Percentiles rank a stretch among this genome's conserved stretches.
These are phyloP conservation scores for Microcebus tavaratra DNA, from an alignment of 2,113 vertebrate species.

Conservation along the genomic window DNA sequence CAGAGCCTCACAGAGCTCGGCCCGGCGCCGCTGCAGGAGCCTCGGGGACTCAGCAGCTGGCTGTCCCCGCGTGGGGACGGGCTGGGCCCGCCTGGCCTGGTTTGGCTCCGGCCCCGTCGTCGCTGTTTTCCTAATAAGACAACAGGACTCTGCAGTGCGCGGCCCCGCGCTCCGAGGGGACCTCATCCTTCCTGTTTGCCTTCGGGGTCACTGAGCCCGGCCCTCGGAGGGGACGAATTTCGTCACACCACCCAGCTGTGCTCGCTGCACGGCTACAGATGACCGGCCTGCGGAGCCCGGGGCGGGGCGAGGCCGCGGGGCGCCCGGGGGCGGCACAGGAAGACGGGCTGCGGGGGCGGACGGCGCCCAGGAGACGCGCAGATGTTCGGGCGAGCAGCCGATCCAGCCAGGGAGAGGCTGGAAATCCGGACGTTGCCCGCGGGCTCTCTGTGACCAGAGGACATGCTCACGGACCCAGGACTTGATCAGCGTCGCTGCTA, in stretches of 20 bases:
- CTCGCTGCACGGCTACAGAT: not conserved
- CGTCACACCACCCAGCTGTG: not conserved
- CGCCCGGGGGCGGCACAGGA: constrained; percentile 58
- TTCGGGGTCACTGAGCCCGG: not conserved
- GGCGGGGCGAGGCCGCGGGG: not conserved
- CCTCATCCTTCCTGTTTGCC: not conserved
- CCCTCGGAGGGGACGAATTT: not conserved
- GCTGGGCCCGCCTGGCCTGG: not conserved
- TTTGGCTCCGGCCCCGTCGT: too few species aligned
- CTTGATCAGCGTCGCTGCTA: too few species aligned
- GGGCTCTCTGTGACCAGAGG: constrained; percentile 30
- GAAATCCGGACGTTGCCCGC: constrained; percentile 64
- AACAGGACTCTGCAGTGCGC: not conserved
- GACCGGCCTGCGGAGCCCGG: not conserved
- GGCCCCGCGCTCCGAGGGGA: constrained; percentile 24
- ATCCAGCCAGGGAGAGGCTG: constrained; percentile 78
- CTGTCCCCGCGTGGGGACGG: too few species aligned
- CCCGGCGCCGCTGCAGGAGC: fast-evolving
- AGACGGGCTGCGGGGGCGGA: constrained; percentile 55
- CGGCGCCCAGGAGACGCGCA: constrained; percentile 73
- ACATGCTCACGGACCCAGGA: not conserved
- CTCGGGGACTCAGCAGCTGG: not conserved
- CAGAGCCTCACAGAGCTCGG: not conserved
- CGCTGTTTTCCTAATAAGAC: not conserved
- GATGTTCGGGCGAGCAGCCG: constrained; percentile 73